Evolutionary conservation across 37 sponge, comb jelly and placozoan species (phyloP), one percentile per base, ranked within the genome.

Genomic region (Oopsacas minuta): DNA sequence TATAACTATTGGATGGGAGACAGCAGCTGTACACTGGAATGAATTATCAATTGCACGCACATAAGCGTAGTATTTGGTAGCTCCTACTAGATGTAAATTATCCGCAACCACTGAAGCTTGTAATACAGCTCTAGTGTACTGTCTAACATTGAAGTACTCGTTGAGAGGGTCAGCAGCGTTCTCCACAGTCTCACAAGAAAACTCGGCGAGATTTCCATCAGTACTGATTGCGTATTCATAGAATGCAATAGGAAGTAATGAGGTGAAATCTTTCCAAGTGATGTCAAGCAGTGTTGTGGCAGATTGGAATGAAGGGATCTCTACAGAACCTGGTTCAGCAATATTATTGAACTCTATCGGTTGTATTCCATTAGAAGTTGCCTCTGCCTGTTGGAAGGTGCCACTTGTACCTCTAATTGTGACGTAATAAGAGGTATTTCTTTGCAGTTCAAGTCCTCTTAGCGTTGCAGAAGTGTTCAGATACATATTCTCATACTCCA

Each of bases 161-260:
- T 46, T 1, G 89, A 81, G 87, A 37, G 0, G 53, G 51, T 3
- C 25, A 37, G 12, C 38, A 39, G 52, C 90, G 87, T 36, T 32
- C 51, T 38, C 92, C 91, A 17, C 15, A 8, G n/a, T n/a, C n/a
- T 8, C 15, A 42, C 49, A 42, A 42, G 30, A 82, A 51, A 7
- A 37, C 34, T 5, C 37, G 8, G 36, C 23, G 86, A 35, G 85
- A 82, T 22, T 81, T 10, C 1, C 30, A 8, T 42, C 0, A 22
- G 86, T 61, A 30, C 88, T 86, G 5, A 95, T n/a, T 1, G 88
- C 93, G 87, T 88, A 92, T 34, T 92, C 90, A 39, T 95, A 95
- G 0, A 52, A 86, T 20, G 85, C 35, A 1, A 95, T 88, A 34
- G 91, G 93, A 7, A 90, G 37, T 36, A 87, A 84, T 3, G 93